Percentiles rank a stretch among this genome's conserved stretches.
phyloP scores from a whole-genome alignment of 2,888 invertebrate genomes.

The Sphaerophoria rueppellii region DNA sequence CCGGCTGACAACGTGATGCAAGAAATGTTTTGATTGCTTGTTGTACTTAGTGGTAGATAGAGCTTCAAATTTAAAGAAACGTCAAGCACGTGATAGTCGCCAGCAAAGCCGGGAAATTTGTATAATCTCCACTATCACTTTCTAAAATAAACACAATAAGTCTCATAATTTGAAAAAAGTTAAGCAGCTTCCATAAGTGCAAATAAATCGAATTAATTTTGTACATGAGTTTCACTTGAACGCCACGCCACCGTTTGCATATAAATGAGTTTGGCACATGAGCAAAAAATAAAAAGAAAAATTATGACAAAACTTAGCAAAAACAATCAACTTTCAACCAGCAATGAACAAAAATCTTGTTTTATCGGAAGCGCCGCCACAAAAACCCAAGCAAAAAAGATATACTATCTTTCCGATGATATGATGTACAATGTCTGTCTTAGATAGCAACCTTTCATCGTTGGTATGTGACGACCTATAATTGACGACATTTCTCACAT shows the following conservation, averaged over 20 bases:
- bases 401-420: background rate
- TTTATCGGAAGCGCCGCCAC: constrained; percentile 5
- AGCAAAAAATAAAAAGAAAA: constrained; percentile 6
- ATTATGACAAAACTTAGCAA: background rate
- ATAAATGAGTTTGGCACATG: constrained; percentile 51
- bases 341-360: constrained; percentile 56
- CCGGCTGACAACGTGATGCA: too few species aligned
- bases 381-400: background rate
- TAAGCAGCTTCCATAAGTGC: background rate
- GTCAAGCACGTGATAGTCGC: background rate
- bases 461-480: constrained; percentile 68
- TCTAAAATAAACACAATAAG: constrained; percentile 57
- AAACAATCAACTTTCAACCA: constrained; percentile 35
- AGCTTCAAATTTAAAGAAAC: too few species aligned
- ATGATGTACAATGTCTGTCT: constrained; percentile 15
- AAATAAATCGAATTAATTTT: constrained; percentile 40
- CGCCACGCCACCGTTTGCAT: constrained; percentile 43
- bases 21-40: too few species aligned
- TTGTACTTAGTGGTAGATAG: too few species aligned
- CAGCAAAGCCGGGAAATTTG: constrained; percentile 1
- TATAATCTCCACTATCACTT: constrained; percentile 64
- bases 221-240: constrained; percentile 58
- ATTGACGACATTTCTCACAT: constrained; percentile 67
- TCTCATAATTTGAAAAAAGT: background rate
- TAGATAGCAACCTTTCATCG: constrained; percentile 63